Percentiles rank a stretch among this genome's conserved stretches.
These are phyloP conservation scores for Pandion haliaetus DNA, from an alignment of 2,113 vertebrate species.

Conservation along the genomic window DNA sequence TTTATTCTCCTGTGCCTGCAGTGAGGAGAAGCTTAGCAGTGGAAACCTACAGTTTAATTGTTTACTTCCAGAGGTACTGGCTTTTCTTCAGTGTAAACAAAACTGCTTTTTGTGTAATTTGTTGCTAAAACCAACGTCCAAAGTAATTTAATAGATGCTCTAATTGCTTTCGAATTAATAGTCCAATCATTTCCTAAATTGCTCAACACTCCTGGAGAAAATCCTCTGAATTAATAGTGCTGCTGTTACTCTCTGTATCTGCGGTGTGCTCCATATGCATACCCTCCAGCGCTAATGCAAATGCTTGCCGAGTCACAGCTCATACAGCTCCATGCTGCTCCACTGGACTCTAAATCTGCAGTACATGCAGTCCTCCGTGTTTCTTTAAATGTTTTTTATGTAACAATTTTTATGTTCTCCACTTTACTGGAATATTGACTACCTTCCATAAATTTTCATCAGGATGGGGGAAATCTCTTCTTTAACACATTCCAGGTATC, in stretches of 20 bases:
- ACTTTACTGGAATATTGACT: neutral
- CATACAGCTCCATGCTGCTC: neutral
- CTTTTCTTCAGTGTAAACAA: slow-evolving; percentile 28
- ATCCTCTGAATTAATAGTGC: neutral
- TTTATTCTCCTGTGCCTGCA: neutral
- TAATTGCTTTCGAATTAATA: slow-evolving; percentile 20
- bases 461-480: neutral
- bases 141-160: neutral
- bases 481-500: neutral
- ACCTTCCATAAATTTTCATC: neutral
- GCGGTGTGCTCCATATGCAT: neutral
- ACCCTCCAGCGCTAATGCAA: neutral
- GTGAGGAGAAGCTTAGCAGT: neutral
- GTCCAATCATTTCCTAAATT: neutral
- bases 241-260: neutral
- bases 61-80: slow-evolving; percentile 2
- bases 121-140: neutral
- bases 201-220: neutral
- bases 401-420: neutral
- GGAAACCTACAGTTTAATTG: slow-evolving; percentile 23
- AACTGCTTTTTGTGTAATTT: neutral
- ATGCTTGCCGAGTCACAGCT: neutral
- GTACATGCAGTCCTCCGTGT: neutral
- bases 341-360: neutral
- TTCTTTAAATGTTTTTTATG: neutral